phyloP scores from a whole-genome alignment of 2,113 vertebrate genomes.

The Struthio camelus region DNA sequence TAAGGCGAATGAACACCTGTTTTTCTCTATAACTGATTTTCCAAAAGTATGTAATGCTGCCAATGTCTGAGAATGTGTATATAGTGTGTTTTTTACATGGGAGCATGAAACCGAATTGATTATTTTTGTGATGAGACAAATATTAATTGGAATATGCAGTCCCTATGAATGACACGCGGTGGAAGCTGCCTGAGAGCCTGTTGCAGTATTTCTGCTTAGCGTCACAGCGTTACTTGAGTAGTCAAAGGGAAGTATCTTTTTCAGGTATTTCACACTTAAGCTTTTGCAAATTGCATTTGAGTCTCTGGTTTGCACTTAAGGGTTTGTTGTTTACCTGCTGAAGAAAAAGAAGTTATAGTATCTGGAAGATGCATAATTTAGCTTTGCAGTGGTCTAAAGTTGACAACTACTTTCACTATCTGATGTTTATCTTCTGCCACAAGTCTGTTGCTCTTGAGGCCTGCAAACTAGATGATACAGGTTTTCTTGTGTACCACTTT shows the following conservation, averaged over 20 bases:
- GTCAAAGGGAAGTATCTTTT: background rate
- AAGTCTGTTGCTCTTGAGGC: background rate
- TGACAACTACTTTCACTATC: background rate
- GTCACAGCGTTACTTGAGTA: background rate
- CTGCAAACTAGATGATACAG: fast-evolving
- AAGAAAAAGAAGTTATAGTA: background rate
- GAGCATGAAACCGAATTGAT: background rate
- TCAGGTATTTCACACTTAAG: background rate
- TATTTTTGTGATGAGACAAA: background rate
- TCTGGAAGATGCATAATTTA: background rate
- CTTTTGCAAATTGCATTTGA: background rate
- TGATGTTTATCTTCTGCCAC: background rate
- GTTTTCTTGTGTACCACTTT: background rate
- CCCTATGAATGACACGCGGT: background rate
- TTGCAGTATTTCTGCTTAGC: background rate
- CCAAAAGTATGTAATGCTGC: background rate
- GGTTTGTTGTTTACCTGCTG: background rate
- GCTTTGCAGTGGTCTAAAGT: background rate
- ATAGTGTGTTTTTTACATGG: background rate
- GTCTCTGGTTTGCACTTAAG: background rate
- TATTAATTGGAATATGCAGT: background rate
- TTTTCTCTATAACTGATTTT: background rate
- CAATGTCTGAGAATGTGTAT: background rate
- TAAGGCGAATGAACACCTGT: background rate
- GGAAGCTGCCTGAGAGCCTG: background rate